These are phyloP conservation scores for Sycophaga agraensis DNA, from an alignment of 1,140 invertebrate genomes.

Conservation along the genomic window DNA sequence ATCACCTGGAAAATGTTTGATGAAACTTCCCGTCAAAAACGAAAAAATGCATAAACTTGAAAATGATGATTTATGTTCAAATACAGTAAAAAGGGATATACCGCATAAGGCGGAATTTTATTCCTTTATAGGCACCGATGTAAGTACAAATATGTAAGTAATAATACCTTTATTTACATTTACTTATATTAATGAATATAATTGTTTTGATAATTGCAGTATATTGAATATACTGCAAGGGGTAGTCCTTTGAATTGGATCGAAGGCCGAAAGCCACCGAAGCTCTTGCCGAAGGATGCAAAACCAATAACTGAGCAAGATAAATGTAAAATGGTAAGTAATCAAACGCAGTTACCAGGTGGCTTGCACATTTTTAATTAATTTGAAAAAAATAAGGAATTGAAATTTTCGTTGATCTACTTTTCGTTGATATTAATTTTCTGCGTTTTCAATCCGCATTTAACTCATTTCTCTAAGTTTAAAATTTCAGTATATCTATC, in stretches of 20 bases:
- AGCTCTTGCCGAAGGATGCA: slow-evolving; percentile 37
- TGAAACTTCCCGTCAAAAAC: slow-evolving; percentile 2
- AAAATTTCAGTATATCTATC: no score
- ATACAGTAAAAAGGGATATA: no score
- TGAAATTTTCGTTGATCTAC: not conserved
- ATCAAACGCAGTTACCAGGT: not conserved
- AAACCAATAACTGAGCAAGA: slow-evolving; percentile 33
- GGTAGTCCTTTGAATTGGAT: slow-evolving; percentile 48
- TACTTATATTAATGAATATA: not conserved
- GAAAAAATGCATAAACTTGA: no score
- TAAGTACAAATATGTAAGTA: slow-evolving; percentile 29
- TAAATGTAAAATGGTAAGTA: slow-evolving; percentile 35
- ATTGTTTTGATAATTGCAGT: slow-evolving; percentile 34
- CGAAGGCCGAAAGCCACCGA: slow-evolving; percentile 37
- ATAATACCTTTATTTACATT: no score
- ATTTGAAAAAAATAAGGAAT: not conserved
- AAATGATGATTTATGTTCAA: no score
- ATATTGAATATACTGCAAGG: slow-evolving; percentile 39
- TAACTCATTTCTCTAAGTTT: no score
- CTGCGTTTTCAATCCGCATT: no score
- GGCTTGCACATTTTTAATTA: not conserved
- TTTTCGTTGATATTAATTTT: no score
- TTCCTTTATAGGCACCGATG: slow-evolving; percentile 40
- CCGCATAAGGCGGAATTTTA: slow-evolving; percentile 35
- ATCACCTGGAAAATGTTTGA: not conserved